These are phyloP conservation scores for Anthophora plumipes DNA, from an alignment of 2,888 invertebrate genomes.

Conservation along the genomic window DNA sequence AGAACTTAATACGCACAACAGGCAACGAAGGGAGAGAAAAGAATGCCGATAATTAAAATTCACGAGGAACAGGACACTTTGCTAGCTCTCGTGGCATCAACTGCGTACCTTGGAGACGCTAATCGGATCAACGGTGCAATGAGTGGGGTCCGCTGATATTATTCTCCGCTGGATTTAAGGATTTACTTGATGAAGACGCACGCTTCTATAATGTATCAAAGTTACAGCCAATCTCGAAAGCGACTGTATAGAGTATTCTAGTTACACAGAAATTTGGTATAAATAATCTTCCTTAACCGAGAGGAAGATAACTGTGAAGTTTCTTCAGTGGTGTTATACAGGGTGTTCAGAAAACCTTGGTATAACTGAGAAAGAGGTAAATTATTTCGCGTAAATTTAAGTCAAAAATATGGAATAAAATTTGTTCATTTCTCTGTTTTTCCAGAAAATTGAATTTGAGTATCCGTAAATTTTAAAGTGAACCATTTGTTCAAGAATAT, in stretches of 20 bases:
- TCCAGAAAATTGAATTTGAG: no score
- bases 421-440: no score
- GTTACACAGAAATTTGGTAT: conserved; percentile 12
- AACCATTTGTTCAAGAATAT: no score
- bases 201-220: conserved; percentile 5
- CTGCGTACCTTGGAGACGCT: conserved; percentile 6
- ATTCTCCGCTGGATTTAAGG: not conserved
- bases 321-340: not conserved
- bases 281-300: not conserved
- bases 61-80: conserved; percentile 1
- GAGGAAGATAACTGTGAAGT: not conserved
- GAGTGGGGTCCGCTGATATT: not conserved
- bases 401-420: no score
- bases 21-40: not conserved
- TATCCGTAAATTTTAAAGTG: no score
- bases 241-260: not conserved
- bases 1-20: conserved; percentile 1
- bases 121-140: conserved; percentile 18
- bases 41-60: not conserved
- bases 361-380: no score
- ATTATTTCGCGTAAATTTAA: no score
- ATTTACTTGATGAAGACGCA: not conserved
- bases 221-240: not conserved
- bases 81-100: not conserved
- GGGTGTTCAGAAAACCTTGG: conserved; percentile 4